These are phyloP conservation scores for Parotia lawesii DNA, from an alignment of 2,113 vertebrate species.

Conservation along the genomic window DNA sequence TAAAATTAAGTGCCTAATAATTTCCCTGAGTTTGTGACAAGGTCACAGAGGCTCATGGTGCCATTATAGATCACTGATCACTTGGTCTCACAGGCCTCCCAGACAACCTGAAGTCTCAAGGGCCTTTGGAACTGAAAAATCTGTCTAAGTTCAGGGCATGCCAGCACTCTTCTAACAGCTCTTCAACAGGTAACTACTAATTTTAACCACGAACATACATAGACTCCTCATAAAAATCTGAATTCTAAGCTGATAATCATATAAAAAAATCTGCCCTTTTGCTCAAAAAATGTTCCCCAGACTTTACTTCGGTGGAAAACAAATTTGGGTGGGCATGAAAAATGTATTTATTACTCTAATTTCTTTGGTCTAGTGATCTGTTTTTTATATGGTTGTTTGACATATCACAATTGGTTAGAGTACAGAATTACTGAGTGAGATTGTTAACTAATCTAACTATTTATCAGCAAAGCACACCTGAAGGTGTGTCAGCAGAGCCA, in stretches of 20 bases:
- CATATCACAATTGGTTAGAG: not conserved
- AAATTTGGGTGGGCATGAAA: not conserved
- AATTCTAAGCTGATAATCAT: not conserved
- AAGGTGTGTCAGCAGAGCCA: not conserved
- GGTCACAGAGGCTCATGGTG: not conserved
- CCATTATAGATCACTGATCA: not conserved
- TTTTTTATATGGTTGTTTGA: not conserved
- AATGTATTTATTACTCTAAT: not conserved
- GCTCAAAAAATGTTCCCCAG: not conserved
- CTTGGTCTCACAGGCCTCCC: not conserved
- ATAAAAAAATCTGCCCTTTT: not conserved
- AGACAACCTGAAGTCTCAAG: not conserved
- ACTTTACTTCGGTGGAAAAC: not conserved
- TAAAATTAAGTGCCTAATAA: not conserved
- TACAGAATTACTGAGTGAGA: not conserved
- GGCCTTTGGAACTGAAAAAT: not conserved
- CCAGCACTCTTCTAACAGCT: not conserved
- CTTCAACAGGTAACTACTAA: not conserved
- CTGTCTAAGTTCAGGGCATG: not conserved
- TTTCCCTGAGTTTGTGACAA: not conserved
- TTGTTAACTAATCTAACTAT: not conserved
- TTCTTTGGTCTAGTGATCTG: not conserved
- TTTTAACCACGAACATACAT: not conserved
- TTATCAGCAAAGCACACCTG: not conserved
- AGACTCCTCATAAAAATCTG: not conserved